These are phyloP conservation scores for Rhinophrynus dorsalis DNA, from an alignment of 2,797 vertebrate species.

Conservation along the genomic window DNA sequence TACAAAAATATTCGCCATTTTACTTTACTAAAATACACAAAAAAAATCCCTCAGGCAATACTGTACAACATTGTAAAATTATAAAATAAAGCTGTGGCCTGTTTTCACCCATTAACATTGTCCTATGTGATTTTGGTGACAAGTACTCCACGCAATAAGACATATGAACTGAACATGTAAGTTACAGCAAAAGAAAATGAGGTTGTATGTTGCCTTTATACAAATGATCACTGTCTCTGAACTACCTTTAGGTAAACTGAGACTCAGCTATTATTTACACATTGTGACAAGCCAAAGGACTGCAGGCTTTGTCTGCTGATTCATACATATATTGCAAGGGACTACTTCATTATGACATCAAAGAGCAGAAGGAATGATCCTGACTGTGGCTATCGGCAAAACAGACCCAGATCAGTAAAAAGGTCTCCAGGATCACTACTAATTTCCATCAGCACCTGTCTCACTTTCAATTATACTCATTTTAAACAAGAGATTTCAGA, in stretches of 20 bases:
- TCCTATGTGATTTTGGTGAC: too few species aligned
- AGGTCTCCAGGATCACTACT: constrained; percentile 9
- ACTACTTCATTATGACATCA: constrained; percentile 24
- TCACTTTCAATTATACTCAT: neutral
- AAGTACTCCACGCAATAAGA: too few species aligned
- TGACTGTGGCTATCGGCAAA: constrained; percentile 27
- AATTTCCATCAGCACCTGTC: constrained; percentile 7
- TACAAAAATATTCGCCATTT: too few species aligned
- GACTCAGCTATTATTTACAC: constrained; percentile 8
- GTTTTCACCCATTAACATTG: too few species aligned
- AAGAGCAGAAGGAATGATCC: constrained; percentile 27
- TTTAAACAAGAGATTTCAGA: neutral
- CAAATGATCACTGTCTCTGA: neutral
- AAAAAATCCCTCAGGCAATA: too few species aligned
- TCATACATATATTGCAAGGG: constrained; percentile 24
- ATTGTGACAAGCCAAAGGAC: constrained; percentile 29
- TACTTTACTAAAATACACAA: too few species aligned
- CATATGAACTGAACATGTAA: too few species aligned
- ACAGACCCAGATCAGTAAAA: neutral
- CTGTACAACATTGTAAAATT: too few species aligned
- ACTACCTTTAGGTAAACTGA: neutral
- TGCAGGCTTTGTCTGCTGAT: constrained; percentile 25
- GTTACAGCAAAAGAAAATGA: too few species aligned
- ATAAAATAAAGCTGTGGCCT: too few species aligned
- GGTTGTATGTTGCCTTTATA: neutral